Evolutionary conservation across 2,888 invertebrate species (phyloP), one percentile per base, ranked within the genome.

Genomic region (Drosophila paracracens): DNA sequence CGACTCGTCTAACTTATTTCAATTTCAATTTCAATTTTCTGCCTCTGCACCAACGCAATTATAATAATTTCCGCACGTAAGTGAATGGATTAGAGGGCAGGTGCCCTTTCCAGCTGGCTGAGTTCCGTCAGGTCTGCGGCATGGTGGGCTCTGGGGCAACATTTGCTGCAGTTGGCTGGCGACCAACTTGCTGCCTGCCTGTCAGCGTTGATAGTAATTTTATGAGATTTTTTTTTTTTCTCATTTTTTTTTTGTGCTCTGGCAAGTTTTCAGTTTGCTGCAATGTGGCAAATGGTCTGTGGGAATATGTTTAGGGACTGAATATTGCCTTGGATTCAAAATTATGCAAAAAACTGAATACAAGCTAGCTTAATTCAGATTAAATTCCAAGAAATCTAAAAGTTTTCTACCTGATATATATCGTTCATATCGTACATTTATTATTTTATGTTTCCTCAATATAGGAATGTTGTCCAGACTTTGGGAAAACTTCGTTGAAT

Each of bases 11-110:
- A 81, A 66, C 78, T 73, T 69, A 88, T 88, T 89, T 90, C 90
- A 83, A 81, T 91, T 89, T 84, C 83, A 89, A 89, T 89, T 89
- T 84, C 88, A 89, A 89, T 89, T 89, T 89, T 90, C 88, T 85
- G 85, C 83, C 85, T 82, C 76, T 85, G 81, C 81, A 80, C 85
- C 88, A 91, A 89, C 91, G 85, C 89, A 91, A 89, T 89, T 90
- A 89, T 89, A 87, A 90, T 87, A 90, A 89, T 89, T 90, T 89
- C 81, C 79, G 64, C 50, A 74, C 74, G 61, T 78, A 80, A 87
- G 81, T 83, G 89, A 88, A 88, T 78, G 87, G 83, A 76, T 88
- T 88, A 80, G 67, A 75, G 79, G 67, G 70, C 69, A 76, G 72
- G 70, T 70, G 68, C 61, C 70, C 67, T 70, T 60, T 40, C 66